Evolutionary conservation across 2,888 invertebrate genomes (phyloP), one percentile per base, ranked within the genome.

Genomic region (Chloroclysta siterata): DNA sequence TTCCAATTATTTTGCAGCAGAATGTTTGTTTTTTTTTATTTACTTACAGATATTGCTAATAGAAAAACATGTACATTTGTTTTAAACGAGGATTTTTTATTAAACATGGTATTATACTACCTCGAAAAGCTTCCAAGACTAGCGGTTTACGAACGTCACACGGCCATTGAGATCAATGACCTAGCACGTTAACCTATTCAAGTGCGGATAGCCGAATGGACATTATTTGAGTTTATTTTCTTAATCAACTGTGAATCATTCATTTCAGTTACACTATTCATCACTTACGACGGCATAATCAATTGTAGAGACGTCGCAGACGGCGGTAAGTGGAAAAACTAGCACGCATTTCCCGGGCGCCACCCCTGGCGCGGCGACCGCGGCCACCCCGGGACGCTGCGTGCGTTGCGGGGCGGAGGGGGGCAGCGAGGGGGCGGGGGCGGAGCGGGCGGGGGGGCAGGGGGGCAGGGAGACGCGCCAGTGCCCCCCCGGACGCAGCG

Each of bases 401-500:
- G 71, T 67, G 70, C 66, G 64, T 66, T 75, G 80, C 80, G 75
- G 74, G 72, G 74, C 73, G 69, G 72, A 71, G 72, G 67, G 72
- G 66, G 67, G 75, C 72, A 41, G 72, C 75, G 77, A 78, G 75
- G 72, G 68, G 71, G 68, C 70, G 67, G 71, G 68, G 69, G 73
- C 73, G 68, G 63, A 71, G 75, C 70, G 72, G 74, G 74, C 70
- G 72, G 22, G 22, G 22, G 22, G 22, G 22, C 22, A 22, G 76
- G 72, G 77, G 77, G 81, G 79, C 80, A 72, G 70, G 74, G 77
- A 77, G 81, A 73, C 80, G 80, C 79, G 82, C 80, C 90, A 90
- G 90, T 89, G 87, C 90, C 91, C 90, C 72, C 91, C 90, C 88
- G 88, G 88, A 86, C 90, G 87, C 89, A 87, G 88, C 81, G 89